These are phyloP conservation scores for Cyrtonyx montezumae DNA, from an alignment of 2,113 vertebrate genomes.

Conservation along the genomic window DNA sequence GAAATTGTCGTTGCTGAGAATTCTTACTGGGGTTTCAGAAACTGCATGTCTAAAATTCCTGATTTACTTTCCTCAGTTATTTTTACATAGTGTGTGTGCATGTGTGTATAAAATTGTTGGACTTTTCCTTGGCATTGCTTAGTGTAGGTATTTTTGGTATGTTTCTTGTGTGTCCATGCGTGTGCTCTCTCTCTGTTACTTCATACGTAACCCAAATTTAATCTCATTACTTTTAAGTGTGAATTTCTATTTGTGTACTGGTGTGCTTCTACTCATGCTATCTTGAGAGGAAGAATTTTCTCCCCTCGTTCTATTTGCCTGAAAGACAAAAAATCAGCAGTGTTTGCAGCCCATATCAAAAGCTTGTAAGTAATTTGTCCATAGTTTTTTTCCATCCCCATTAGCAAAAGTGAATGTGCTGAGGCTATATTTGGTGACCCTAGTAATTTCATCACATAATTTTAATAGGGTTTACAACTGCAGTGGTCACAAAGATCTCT, in stretches of 20 bases:
- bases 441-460: neutral
- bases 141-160: neutral
- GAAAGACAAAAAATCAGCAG: neutral
- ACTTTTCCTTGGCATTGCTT: conserved; percentile 4
- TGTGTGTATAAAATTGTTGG: neutral
- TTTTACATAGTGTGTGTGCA: neutral
- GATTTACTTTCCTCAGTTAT: conserved; percentile 1
- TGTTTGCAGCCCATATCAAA: neutral
- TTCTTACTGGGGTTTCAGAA: conserved; percentile 32
- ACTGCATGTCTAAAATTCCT: conserved; percentile 30
- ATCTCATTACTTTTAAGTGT: neutral
- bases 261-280: neutral
- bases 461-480: neutral
- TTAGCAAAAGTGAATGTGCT: neutral
- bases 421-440: neutral
- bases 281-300: neutral
- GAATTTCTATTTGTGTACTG: neutral
- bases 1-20: conserved; percentile 15
- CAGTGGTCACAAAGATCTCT: neutral
- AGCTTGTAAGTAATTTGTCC: neutral
- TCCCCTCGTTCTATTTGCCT: neutral
- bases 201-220: neutral
- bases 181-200: neutral
- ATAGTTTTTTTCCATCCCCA: neutral
- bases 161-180: neutral